Base-by-base conservation (phyloP, 2,797 vertebrate species). In the Aratinga solstitialis region DNA sequence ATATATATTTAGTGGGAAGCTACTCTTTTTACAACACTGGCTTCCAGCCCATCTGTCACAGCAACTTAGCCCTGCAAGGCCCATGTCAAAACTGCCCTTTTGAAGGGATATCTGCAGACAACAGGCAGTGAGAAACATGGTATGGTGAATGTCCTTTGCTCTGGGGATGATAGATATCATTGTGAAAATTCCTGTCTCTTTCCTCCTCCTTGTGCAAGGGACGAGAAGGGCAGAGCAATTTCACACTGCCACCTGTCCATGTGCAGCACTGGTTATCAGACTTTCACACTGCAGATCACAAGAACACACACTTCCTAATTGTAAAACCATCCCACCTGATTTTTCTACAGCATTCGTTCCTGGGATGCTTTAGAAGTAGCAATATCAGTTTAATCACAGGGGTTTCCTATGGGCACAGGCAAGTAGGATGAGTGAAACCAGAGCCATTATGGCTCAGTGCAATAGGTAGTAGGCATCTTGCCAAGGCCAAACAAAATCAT, bases 131-230 rank as follows among this genome's bases (percentile, higher is more conserved):
- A 76, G 69, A 61, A 54, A 51, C 1, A 0, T 40, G 1, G 1
- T 1, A 1, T 1, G 3, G 47, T 3, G 0, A 71, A 32, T 6
- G 24, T 30, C 50, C 23, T 45, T 71, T 1, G 0, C 34, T 40
- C 26, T 9, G 13, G 58, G 51, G 53, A 43, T 2, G 6, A 38
- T 0, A 10, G 51, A 26, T 11, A 24, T 26, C 24, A 26, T 21
- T 15, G 48, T 50, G 48, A 83, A 42, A 54, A 43, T 36, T 74
- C 65, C 56, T 43, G 19, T 19, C 38, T 32, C 30, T 26, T 78
- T 23, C 29, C 30, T 73, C 29, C 13, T 36, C 54, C 48, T 84
- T 3, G 0, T 51, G 30, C n/a, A 47, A 40, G 11, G 50, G 23
- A 45, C 45, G 29, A 65, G 40, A 34, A 76, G 10, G 36, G 29